Evolutionary conservation across 2,113 vertebrate genomes (phyloP), one percentile per base, ranked within the genome.

Genomic region (Bambusicola thoracicus): DNA sequence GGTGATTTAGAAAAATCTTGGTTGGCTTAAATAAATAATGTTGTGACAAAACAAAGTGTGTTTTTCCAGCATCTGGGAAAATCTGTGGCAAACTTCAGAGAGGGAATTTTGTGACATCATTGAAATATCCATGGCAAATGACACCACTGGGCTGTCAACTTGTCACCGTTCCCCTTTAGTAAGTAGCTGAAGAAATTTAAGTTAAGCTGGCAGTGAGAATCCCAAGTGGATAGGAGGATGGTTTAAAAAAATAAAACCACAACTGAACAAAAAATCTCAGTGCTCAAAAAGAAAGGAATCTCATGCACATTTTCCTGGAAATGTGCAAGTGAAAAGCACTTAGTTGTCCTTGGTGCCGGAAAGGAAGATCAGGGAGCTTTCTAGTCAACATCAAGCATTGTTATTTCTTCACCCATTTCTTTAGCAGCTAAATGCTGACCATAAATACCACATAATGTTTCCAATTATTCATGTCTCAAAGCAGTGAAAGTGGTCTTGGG

Each of bases 351-450:
- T 49, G 10, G 13, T 18, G 53, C 13, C 40, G 48, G 40, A 88
- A 81, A 72, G 20, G 43, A 85, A 65, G 34, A 15, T 15, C 1
- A 3, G 44, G 38, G 19, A 5, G 4, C 1, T 44, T 91, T 89
- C 41, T 53, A 43, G 55, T 46, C 30, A 0, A 1, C 11, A 6
- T 59, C 36, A 65, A 74, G 4, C 27, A 40, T 75, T 0, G 0
- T 15, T 92, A 4, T 88, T 87, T 49, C 48, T 92, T 91, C 65
- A 59, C 4, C 1, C 48, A 9, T 27, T 58, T 43, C 41, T 43
- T 15, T 43, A 43, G 13, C 16, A 43, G 22, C 51, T 65, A 69
- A 82, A 82, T n/a, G 7, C 40, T 68, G 36, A 30, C 40, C 18
- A 8, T 55, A 80, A 95, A 68, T 77, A 36, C 69, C 59, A 22